phyloP scores from a whole-genome alignment of 2,888 invertebrate genomes.

The Mayetiola destructor region DNA sequence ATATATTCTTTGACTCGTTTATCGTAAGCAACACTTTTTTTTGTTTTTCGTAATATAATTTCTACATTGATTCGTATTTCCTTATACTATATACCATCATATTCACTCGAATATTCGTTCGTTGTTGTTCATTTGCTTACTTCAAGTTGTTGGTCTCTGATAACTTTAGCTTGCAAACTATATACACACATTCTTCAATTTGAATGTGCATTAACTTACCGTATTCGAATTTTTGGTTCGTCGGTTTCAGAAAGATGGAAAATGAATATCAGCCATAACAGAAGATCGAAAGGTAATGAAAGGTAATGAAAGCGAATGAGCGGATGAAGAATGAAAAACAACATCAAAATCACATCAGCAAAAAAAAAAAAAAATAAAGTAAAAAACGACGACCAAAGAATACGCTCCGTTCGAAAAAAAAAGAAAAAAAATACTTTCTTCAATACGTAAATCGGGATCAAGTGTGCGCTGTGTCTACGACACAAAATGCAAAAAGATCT shows the following conservation, averaged over 20 bases:
- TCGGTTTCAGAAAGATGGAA: background rate
- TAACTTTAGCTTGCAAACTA: conserved; percentile 8
- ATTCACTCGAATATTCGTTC: background rate
- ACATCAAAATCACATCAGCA: background rate
- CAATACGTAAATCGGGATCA: too few relatives aligned
- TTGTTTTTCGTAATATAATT: background rate
- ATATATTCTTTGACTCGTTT: background rate
- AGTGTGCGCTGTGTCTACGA: conserved; percentile 2
- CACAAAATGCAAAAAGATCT: conserved; percentile 6
- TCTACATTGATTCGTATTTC: background rate
- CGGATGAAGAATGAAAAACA: background rate
- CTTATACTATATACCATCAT: background rate
- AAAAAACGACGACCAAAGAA: background rate
- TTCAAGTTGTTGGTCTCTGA: conserved; percentile 3
- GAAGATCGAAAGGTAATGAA: background rate
- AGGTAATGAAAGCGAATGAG: background rate
- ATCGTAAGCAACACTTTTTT: background rate
- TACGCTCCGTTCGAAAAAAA: background rate
- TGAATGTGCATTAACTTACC: conserved; percentile 1
- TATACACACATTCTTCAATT: too few relatives aligned
- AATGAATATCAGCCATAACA: background rate
- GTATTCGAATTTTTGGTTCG: too few relatives aligned
- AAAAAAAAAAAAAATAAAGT: background rate
- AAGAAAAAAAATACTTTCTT: background rate
- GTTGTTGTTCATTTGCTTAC: conserved; percentile 9